Evolutionary conservation across 1,140 invertebrate species (phyloP).

Genomic region (Zaprionus capensis): DNA sequence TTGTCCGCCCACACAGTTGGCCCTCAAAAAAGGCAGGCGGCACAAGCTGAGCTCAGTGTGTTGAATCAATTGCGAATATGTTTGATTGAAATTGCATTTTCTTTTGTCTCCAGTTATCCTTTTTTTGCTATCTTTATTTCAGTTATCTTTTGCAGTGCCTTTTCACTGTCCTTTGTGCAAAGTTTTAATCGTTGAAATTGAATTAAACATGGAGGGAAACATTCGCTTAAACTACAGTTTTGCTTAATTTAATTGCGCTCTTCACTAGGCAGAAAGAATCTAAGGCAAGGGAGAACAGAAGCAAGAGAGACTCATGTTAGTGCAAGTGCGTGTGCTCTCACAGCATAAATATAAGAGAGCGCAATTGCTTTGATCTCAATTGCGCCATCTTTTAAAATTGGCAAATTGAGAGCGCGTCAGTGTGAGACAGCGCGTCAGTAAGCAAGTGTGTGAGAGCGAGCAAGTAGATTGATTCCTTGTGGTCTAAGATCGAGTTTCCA

Average conservation of each 20-base stretch:
- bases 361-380: background rate
- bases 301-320: background rate
- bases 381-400: background rate
- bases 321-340: background rate
- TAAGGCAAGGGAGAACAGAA: background rate
- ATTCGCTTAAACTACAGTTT: background rate
- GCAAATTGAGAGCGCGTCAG: background rate
- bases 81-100: constrained; percentile 52
- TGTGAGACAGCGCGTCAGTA: background rate
- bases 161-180: constrained; percentile 22
- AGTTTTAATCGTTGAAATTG: constrained; percentile 19
- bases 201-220: background rate
- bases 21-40: background rate
- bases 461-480: background rate
- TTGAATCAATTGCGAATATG: constrained; percentile 56
- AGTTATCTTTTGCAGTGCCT: background rate
- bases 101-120: constrained; percentile 5
- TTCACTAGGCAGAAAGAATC: background rate
- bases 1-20: constrained; percentile 3
- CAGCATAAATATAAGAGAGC: background rate
- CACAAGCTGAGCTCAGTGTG: constrained; percentile 17
- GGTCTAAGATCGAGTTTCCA: background rate
- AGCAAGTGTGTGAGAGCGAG: background rate
- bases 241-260: constrained; percentile 8
- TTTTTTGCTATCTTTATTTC: constrained; percentile 12